Evolutionary conservation across 2,888 invertebrate species (phyloP).

Genomic region (Pheosia tremula): DNA sequence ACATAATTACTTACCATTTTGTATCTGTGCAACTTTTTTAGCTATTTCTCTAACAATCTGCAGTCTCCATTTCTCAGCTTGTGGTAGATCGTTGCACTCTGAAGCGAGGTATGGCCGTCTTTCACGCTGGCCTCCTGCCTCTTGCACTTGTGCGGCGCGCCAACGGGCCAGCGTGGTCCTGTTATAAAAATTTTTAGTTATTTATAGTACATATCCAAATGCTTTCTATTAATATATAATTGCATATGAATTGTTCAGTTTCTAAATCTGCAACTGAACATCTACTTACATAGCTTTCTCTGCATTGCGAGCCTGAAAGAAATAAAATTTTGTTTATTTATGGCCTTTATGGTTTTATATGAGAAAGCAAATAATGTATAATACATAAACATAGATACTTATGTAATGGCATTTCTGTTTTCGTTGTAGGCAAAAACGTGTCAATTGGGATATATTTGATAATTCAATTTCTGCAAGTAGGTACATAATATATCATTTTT

Average conservation of each 20-base stretch:
- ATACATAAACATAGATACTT: too few relatives aligned
- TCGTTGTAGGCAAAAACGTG: too few relatives aligned
- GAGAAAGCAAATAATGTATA: too few relatives aligned
- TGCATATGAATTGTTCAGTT: too few relatives aligned
- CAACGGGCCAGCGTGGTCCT: slow-evolving; percentile 99
- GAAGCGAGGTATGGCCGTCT: slow-evolving; percentile 97
- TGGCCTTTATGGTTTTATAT: too few relatives aligned
- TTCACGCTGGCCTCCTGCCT: slow-evolving; percentile 94
- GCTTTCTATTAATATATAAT: too few relatives aligned
- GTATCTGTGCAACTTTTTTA: slow-evolving; percentile 99
- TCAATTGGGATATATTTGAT: too few relatives aligned
- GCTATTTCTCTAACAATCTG: slow-evolving; percentile 99
- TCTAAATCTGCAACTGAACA: background rate
- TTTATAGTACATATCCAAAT: too few relatives aligned
- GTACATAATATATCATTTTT: too few relatives aligned
- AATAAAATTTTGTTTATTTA: background rate
- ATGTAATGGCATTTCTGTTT: too few relatives aligned
- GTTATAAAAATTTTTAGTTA: background rate
- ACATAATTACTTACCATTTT: slow-evolving; percentile 89
- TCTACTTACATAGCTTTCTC: slow-evolving; percentile 97
- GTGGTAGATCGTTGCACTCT: slow-evolving; percentile 95
- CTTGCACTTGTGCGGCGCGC: slow-evolving; percentile 98
- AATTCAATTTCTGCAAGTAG: too few relatives aligned
- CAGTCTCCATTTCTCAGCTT: slow-evolving; percentile 98
- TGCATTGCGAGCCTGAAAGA: slow-evolving; percentile 95